phyloP scores from a whole-genome alignment of 2,113 vertebrate genomes.

The Dasypus novemcinctus region DNA sequence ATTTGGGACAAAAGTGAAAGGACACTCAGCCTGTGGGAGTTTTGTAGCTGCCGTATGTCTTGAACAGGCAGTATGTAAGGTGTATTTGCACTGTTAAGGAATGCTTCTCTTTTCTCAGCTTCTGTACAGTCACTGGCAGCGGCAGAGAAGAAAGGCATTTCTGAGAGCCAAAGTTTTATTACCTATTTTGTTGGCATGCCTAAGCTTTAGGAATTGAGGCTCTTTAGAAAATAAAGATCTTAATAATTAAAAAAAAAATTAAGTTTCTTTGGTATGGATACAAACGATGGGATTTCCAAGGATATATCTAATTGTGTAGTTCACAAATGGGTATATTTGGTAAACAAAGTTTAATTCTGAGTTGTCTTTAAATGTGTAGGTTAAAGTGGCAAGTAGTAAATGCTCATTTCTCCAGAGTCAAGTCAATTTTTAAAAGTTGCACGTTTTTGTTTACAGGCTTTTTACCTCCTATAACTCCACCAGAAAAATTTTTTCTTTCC shows the following conservation, averaged over 20 bases:
- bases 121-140: neutral
- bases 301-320: neutral
- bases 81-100: neutral
- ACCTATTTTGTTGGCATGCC: neutral
- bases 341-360: neutral
- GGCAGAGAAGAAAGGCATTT: neutral
- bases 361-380: neutral
- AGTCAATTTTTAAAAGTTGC: neutral
- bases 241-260: neutral
- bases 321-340: neutral
- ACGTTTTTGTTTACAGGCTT: slow-evolving; percentile 87
- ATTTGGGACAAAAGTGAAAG: neutral
- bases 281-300: neutral
- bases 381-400: neutral
- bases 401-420: slow-evolving; percentile 2
- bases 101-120: neutral
- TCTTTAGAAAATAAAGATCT: neutral
- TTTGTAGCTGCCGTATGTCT: neutral
- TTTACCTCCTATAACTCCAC: slow-evolving; percentile 95
- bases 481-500: slow-evolving; percentile 98
- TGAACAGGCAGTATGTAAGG: neutral
- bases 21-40: neutral
- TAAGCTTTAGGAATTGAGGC: neutral
- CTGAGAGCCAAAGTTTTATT: neutral
- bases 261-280: neutral